Percentiles rank a stretch among this genome's conserved stretches.
These are phyloP conservation scores for Arrhopalites spinosus DNA, from an alignment of 2,888 invertebrate species.

Conservation along the genomic window DNA sequence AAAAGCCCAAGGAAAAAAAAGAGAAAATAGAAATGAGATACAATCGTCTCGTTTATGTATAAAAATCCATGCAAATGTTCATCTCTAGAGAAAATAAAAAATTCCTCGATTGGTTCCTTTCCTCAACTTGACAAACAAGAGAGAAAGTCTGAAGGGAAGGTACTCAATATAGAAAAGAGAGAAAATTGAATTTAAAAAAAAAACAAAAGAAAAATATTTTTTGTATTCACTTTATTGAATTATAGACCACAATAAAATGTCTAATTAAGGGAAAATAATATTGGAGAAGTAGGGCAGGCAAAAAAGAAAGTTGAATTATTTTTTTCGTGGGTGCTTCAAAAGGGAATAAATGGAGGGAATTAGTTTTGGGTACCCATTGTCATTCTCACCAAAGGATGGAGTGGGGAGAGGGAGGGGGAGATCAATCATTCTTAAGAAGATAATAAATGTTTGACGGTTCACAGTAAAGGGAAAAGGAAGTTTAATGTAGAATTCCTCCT, in stretches of 20 bases:
- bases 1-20: constrained; percentile 6
- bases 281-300: neutral
- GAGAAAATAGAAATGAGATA: constrained; percentile 14
- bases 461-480: no score
- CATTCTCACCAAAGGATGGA: neutral
- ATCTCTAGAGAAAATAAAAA: constrained; percentile 1
- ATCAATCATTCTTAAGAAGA: constrained; percentile 17
- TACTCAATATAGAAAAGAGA: no score
- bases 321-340: neutral
- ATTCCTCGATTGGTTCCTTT: constrained; percentile 3
- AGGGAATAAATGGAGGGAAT: neutral
- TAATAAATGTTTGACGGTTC: neutral
- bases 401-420: no score
- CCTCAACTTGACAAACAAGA: constrained; percentile 10
- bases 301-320: neutral
- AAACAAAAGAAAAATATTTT: no score
- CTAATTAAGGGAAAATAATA: neutral
- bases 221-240: no score
- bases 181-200: no score
- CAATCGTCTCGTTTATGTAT: constrained; percentile 14
- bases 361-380: neutral
- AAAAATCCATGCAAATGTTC: constrained; percentile 14
- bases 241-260: no score
- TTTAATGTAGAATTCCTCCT: no score
- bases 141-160: no score